phyloP scores from a whole-genome alignment of 2,113 vertebrate species.

The Phasianus colchicus region DNA sequence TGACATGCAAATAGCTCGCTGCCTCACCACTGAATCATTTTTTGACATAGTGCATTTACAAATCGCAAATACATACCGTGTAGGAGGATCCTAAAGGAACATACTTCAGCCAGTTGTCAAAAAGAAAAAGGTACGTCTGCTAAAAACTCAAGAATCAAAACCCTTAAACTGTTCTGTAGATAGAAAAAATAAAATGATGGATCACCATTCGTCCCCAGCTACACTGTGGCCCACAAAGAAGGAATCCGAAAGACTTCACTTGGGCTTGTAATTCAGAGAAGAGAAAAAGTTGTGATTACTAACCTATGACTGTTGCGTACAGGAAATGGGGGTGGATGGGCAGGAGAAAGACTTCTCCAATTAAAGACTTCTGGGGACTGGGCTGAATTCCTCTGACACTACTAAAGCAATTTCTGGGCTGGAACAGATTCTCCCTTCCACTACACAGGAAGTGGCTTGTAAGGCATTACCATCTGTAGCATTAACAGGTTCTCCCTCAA shows the following conservation, averaged over 20 bases:
- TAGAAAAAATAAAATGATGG: background rate
- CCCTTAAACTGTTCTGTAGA: background rate
- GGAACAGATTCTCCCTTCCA: background rate
- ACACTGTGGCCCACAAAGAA: background rate
- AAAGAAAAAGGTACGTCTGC: background rate
- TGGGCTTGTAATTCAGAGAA: background rate
- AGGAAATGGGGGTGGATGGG: background rate
- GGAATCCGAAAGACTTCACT: background rate
- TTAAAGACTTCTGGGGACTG: background rate
- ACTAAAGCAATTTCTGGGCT: background rate
- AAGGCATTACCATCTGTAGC: fast-evolving
- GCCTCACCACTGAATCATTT: conserved; percentile 45
- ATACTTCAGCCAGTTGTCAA: conserved; percentile 22
- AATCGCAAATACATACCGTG: conserved; percentile 38
- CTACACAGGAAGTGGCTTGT: background rate
- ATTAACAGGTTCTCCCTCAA: background rate
- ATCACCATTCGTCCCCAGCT: background rate
- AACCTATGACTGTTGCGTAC: background rate
- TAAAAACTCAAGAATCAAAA: background rate
- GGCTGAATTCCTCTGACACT: background rate
- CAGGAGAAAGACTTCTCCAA: background rate
- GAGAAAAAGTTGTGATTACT: background rate
- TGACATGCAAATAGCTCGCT: conserved; percentile 67
- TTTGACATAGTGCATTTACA: conserved; percentile 64
- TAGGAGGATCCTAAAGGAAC: conserved; percentile 68